Percentiles rank a stretch among this genome's conserved stretches.
Evolutionary conservation across 2,113 vertebrate species (phyloP).

Genomic region (Oenanthe oenanthe): DNA sequence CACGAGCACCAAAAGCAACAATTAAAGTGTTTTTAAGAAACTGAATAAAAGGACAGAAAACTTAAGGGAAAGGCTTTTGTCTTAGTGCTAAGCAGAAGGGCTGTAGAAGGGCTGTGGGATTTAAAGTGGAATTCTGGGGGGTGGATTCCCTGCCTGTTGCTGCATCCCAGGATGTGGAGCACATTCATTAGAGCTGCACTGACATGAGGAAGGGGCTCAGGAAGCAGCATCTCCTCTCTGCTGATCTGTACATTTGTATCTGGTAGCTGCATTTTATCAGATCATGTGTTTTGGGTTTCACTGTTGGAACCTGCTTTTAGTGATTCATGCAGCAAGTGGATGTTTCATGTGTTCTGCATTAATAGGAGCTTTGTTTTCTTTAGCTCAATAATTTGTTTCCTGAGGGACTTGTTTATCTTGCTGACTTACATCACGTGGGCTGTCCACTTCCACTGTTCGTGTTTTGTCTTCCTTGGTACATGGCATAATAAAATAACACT

Average conservation of each 20-base stretch:
- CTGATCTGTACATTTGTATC: not conserved
- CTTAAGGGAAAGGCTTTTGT: not conserved
- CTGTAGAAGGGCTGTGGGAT: not conserved
- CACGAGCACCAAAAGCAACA: not conserved
- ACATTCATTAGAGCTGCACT: not conserved
- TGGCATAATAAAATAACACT: not conserved
- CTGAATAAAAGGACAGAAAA: not conserved
- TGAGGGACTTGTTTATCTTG: not conserved
- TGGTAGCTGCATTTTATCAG: not conserved
- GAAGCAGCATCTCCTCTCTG: not conserved
- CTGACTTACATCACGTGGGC: not conserved
- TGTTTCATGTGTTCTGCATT: not conserved
- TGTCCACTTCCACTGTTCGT: not conserved
- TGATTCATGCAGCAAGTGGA: not conserved
- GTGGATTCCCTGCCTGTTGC: not conserved
- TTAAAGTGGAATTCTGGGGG: accelerated
- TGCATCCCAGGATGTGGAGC: not conserved
- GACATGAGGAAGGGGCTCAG: not conserved
- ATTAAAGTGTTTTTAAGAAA: not conserved
- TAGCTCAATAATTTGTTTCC: not conserved
- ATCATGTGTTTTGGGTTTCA: not conserved
- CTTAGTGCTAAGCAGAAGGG: not conserved
- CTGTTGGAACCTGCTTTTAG: not conserved
- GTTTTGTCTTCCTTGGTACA: not conserved
- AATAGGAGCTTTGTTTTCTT: not conserved